Base-by-base conservation (phyloP, 2,113 vertebrate genomes). In the Varanus salvator region DNA sequence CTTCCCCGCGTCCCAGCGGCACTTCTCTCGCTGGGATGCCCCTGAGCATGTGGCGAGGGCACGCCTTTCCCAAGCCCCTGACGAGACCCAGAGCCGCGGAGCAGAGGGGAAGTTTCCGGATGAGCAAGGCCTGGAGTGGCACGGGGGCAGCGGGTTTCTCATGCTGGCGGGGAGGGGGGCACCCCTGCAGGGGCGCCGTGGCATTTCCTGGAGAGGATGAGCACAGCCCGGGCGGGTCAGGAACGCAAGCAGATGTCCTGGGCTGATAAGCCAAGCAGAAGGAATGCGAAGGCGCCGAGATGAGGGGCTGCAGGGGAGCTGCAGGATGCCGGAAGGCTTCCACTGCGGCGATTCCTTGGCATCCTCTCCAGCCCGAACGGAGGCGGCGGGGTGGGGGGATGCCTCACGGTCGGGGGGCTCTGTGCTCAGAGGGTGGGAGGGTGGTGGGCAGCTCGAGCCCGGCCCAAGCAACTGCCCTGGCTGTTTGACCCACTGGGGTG, bases 241-340 rank as follows among this genome's bases (percentile, higher is more conserved):
- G 19, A 68, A 15, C 12, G 75, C 81, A 44, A 92, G 86, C 0
- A 88, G 44, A 86, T 14, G 8, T 81, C 75, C 88, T 90, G 85
- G 29, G 66, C 72, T 50, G 82, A 12, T 72, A 93, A 77, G 50
- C 38, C 15, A 52, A 86, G 69, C 0, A 80, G 38, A 0, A 81
- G 78, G 48, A 31, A 84, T 86, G 66, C 78, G 75, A 90, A 84
- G 15, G 75, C 87, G 54, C 34, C 80, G 66, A 85, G 29, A 31
- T 0, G 0, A 0, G 50, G 27, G 29, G 50, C 38, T 77, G 31
- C 69, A 29, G 68, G 31, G 68, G 8, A 17, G 38, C 2, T 38
- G 23, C 75, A 48, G 38, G 75, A 77, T 8, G 3, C 21, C 1
- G 19, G 8, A 74, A 74, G 71, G 71, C 17, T 15, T 34, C 71